Evolutionary conservation across 2,888 invertebrate genomes (phyloP).

Genomic region (Ceramica pisi): DNA sequence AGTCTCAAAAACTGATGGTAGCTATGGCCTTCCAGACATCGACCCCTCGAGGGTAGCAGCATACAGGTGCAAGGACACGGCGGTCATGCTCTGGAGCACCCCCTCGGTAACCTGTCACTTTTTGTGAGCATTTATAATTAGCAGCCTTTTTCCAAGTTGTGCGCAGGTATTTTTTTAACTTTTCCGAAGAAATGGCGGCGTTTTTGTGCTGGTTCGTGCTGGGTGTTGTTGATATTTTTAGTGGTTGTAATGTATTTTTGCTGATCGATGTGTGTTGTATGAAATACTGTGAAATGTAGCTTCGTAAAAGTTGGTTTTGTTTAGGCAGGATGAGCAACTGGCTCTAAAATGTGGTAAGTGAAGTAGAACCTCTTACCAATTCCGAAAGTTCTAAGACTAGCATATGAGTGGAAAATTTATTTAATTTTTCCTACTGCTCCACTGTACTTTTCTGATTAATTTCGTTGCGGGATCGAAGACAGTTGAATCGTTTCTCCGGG

Average conservation of each 20-base stretch:
- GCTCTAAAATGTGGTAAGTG: too few relatives aligned
- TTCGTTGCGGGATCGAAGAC: too few relatives aligned
- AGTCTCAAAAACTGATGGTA: conserved; percentile 5
- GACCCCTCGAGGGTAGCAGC: conserved; percentile 24
- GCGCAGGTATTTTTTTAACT: conserved; percentile 24
- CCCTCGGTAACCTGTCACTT: conserved; percentile 67
- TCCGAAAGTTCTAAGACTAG: too few relatives aligned
- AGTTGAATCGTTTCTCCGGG: too few relatives aligned
- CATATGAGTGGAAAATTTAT: too few relatives aligned
- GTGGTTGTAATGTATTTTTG: neutral
- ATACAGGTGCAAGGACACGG: conserved; percentile 66
- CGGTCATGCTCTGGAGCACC: conserved; percentile 73
- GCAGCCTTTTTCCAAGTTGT: conserved; percentile 28
- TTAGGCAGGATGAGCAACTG: too few relatives aligned
- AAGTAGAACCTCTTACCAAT: too few relatives aligned
- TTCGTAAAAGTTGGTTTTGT: too few relatives aligned
- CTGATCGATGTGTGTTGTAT: neutral
- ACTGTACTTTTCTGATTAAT: too few relatives aligned
- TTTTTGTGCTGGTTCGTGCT: conserved; percentile 2
- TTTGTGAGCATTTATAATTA: conserved; percentile 64
- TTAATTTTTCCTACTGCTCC: too few relatives aligned
- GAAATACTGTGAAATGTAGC: too few relatives aligned
- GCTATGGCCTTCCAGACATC: neutral
- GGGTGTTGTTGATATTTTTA: neutral
- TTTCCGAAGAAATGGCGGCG: conserved; percentile 6